phyloP scores from a whole-genome alignment of 2,113 vertebrate species.

The Notiomystis cincta region DNA sequence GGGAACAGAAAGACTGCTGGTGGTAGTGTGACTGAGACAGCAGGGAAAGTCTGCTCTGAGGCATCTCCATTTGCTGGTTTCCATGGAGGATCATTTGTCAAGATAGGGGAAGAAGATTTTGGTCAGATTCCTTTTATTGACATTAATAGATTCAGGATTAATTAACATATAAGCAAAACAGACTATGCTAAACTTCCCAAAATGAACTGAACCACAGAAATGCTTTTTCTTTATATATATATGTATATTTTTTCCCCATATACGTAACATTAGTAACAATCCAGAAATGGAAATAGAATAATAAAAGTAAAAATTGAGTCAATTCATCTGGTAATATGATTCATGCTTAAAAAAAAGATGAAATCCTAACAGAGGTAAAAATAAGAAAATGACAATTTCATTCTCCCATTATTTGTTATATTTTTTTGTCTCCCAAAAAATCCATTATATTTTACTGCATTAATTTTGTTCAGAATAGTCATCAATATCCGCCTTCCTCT shows the following conservation, averaged over 20 bases:
- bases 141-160: background rate
- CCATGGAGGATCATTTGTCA: background rate
- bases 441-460: background rate
- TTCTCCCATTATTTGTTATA: background rate
- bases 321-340: background rate
- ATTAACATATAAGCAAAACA: background rate
- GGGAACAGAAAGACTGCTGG: background rate
- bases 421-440: background rate
- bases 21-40: background rate
- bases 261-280: background rate
- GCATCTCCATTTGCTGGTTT: background rate
- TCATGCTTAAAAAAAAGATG: background rate
- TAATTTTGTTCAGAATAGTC: background rate
- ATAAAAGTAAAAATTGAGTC: background rate
- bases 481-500: background rate
- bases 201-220: background rate
- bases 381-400: background rate
- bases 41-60: background rate
- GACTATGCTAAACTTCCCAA: background rate
- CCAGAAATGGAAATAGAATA: background rate
- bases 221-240: background rate
- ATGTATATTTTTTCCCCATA: background rate
- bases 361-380: background rate
- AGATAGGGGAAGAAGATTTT: background rate
- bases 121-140: background rate